Evolutionary conservation across 1,140 invertebrate species (phyloP).

Genomic region (Telenomus remus): DNA sequence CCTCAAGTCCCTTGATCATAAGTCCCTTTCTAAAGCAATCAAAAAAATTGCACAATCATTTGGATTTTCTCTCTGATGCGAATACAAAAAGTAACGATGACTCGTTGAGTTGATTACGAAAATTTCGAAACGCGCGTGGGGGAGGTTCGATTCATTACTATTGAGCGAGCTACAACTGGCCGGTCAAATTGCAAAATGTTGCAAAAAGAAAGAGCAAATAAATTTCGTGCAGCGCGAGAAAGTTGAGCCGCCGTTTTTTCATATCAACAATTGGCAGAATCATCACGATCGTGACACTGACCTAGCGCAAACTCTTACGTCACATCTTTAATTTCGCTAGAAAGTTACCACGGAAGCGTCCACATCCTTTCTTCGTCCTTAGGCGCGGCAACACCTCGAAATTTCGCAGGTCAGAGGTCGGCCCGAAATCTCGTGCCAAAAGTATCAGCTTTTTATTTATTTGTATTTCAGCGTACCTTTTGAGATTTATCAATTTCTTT

Average conservation of each 20-base stretch:
- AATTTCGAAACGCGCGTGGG: too few relatives aligned
- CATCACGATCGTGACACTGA: constrained; percentile 48
- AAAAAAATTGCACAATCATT: too few relatives aligned
- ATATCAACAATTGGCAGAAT: constrained; percentile 39
- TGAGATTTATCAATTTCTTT: constrained; percentile 30
- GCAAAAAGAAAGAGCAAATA: too few relatives aligned
- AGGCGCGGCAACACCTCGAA: constrained; percentile 29
- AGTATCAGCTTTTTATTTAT: constrained; percentile 32
- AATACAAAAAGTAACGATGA: too few relatives aligned
- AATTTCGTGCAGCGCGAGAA: constrained; percentile 9
- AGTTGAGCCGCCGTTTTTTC: constrained; percentile 22
- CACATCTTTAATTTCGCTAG: constrained; percentile 13
- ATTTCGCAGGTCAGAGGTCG: constrained; percentile 39
- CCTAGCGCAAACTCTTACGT: constrained; percentile 37
- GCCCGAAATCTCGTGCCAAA: constrained; percentile 25
- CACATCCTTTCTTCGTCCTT: constrained; percentile 39
- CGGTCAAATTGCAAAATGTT: too few relatives aligned
- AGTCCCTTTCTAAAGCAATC: too few relatives aligned
- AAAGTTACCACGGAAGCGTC: constrained; percentile 38
- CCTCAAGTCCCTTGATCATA: too few relatives aligned
- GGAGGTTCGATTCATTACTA: too few relatives aligned
- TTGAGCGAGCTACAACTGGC: too few relatives aligned
- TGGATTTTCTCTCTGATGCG: too few relatives aligned
- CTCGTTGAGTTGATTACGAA: too few relatives aligned
- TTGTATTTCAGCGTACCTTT: constrained; percentile 14